A percentile compares a stretch with the other conserved stretches of the same genome.
phyloP scores from a whole-genome alignment of 2,113 vertebrate species.

The Hiodon alosoides region DNA sequence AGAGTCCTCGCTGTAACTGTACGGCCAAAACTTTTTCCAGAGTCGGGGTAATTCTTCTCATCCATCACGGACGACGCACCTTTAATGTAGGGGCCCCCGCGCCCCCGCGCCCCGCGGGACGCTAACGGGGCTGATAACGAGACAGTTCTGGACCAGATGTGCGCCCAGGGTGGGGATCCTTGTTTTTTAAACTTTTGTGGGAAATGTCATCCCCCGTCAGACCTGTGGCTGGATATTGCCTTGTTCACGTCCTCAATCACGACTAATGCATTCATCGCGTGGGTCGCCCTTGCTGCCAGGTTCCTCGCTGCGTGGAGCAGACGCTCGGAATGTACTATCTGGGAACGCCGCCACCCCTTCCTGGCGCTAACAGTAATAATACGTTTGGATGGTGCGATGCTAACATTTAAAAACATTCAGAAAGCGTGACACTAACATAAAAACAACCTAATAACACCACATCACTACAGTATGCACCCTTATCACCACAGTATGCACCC shows the following conservation, averaged over 20 bases:
- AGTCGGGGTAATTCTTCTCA: slow-evolving; percentile 46
- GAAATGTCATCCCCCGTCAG: slow-evolving; percentile 17
- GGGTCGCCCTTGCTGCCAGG: slow-evolving; percentile 30
- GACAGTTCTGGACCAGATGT: slow-evolving; percentile 56
- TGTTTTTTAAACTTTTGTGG: neutral
- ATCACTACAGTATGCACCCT: no score
- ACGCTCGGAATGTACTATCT: slow-evolving; percentile 21
- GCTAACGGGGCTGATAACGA: slow-evolving; percentile 44
- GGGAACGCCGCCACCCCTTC: no score
- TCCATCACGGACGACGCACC: slow-evolving; percentile 56
- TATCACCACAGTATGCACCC: no score
- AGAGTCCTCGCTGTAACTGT: neutral
- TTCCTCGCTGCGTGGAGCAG: slow-evolving; percentile 29
- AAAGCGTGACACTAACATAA: no score
- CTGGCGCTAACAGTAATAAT: no score
- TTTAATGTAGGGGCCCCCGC: slow-evolving; percentile 18
- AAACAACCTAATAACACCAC: no score
- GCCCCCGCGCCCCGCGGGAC: slow-evolving; percentile 18
- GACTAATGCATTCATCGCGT: slow-evolving; percentile 36
- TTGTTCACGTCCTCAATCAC: slow-evolving; percentile 41
- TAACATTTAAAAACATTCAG: no score
- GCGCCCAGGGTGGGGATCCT: slow-evolving; percentile 17
- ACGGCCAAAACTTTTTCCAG: slow-evolving; percentile 19
- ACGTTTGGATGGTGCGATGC: no score
- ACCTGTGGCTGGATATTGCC: slow-evolving; percentile 23